These are phyloP conservation scores for Actinemys pallida DNA, from an alignment of 2,113 vertebrate genomes.

Conservation along the genomic window DNA sequence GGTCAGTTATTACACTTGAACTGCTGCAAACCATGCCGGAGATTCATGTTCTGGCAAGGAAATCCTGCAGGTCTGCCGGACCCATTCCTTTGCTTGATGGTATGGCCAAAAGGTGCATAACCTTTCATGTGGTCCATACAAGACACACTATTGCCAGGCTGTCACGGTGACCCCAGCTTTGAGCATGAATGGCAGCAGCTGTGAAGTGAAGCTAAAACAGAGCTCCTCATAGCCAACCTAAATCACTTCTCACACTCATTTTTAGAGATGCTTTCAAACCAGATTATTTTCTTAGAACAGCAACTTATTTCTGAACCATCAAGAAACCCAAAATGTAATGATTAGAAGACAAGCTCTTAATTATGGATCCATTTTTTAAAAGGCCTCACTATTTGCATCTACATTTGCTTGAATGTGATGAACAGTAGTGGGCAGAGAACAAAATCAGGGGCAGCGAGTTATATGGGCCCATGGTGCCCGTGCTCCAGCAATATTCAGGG, in stretches of 20 bases:
- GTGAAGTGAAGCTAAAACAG: background rate
- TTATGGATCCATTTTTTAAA: conserved; percentile 39
- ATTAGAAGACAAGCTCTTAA: conserved; percentile 50
- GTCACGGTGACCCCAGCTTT: background rate
- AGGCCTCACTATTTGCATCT: conserved; percentile 23
- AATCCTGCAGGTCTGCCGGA: background rate
- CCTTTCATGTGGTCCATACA: background rate
- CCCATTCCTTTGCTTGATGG: background rate
- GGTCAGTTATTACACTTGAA: background rate
- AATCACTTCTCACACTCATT: conserved; percentile 3
- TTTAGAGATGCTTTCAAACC: background rate
- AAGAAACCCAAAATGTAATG: conserved; percentile 28
- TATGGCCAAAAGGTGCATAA: background rate
- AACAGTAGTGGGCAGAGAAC: background rate
- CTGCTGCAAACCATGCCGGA: background rate
- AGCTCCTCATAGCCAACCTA: background rate
- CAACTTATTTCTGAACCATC: conserved; percentile 33
- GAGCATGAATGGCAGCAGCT: background rate
- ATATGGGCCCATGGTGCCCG: too few relatives aligned
- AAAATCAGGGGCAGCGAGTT: background rate
- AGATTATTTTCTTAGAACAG: conserved; percentile 52
- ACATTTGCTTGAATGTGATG: conserved; percentile 21
- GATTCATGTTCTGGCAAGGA: background rate
- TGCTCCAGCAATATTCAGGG: too few relatives aligned
- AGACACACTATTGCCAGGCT: background rate